Conservation (phyloP, 2,797 vertebrate genomes). For the Pantherophis vulpinus region DNA sequence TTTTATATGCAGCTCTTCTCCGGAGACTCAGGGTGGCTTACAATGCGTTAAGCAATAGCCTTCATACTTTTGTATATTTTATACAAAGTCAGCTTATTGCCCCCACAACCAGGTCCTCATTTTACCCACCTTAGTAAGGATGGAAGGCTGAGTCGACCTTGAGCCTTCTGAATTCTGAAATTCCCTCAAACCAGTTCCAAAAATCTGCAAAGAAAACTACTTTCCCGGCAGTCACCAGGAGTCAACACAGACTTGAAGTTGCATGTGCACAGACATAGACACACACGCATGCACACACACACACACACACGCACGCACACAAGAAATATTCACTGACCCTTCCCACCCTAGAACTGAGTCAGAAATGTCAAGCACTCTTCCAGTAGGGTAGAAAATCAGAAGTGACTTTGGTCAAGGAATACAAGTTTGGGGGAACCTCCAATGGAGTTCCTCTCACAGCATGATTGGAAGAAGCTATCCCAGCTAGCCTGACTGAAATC, state of each 20-base stretch:
- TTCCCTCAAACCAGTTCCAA: not conserved
- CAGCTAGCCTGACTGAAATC: not conserved
- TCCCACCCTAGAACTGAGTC: not conserved
- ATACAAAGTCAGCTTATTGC: too few relatives aligned
- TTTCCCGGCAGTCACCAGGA: not conserved
- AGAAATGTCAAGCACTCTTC: not conserved
- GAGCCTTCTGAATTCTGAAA: not conserved
- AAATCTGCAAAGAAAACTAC: not conserved
- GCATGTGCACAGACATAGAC: too few relatives aligned
- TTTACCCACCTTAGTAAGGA: too few relatives aligned
- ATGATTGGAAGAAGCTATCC: not conserved
- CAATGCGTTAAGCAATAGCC: too few relatives aligned
- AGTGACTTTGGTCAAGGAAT: not conserved
- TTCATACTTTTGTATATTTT: too few relatives aligned
- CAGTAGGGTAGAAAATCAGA: not conserved
- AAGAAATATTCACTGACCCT: not conserved
- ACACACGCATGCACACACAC: not conserved
- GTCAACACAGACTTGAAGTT: not conserved
- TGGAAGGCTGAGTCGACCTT: too few relatives aligned
- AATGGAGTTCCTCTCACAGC: not conserved
- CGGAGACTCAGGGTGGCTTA: too few relatives aligned
- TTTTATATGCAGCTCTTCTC: too few relatives aligned
- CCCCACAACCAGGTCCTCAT: too few relatives aligned
- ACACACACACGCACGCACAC: not conserved
- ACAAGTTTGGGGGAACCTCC: not conserved